Percentiles rank a stretch among this genome's conserved stretches.
These are phyloP conservation scores for Scomber colias DNA, from an alignment of 2,113 vertebrate genomes.

Conservation along the genomic window DNA sequence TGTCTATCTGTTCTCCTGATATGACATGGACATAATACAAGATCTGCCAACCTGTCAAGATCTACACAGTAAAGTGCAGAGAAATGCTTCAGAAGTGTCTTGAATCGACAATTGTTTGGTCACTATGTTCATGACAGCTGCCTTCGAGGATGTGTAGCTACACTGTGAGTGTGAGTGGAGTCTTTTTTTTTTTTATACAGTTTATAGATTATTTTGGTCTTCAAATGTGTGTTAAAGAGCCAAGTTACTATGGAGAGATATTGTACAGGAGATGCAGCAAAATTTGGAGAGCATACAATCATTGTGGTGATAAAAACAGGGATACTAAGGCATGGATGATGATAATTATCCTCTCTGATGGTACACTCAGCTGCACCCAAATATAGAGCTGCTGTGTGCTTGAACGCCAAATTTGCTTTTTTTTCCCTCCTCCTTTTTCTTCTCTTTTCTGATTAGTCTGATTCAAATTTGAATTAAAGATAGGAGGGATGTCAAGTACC, in stretches of 20 bases:
- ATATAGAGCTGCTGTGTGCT: slow-evolving; percentile 19
- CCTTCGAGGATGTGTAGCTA: background rate
- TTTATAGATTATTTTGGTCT: background rate
- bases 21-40: background rate
- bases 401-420: slow-evolving; percentile 17
- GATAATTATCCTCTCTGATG: slow-evolving; percentile 37
- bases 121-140: background rate
- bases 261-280: background rate
- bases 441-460: background rate
- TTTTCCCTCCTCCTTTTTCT: background rate
- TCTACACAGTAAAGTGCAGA: too few species aligned
- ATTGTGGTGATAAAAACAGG: slow-evolving; percentile 21
- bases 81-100: background rate
- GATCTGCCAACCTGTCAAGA: background rate
- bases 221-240: background rate
- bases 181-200: background rate
- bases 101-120: background rate
- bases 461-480: slow-evolving; percentile 6
- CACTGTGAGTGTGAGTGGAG: background rate
- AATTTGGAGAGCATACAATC: slow-evolving; percentile 27
- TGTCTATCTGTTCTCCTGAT: too few species aligned
- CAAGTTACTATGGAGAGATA: background rate
- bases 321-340: slow-evolving; percentile 30
- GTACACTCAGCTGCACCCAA: slow-evolving; percentile 21
- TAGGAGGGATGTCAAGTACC: background rate